These are phyloP conservation scores for Diarsia brunnea DNA, from an alignment of 2,888 invertebrate species.

Conservation along the genomic window DNA sequence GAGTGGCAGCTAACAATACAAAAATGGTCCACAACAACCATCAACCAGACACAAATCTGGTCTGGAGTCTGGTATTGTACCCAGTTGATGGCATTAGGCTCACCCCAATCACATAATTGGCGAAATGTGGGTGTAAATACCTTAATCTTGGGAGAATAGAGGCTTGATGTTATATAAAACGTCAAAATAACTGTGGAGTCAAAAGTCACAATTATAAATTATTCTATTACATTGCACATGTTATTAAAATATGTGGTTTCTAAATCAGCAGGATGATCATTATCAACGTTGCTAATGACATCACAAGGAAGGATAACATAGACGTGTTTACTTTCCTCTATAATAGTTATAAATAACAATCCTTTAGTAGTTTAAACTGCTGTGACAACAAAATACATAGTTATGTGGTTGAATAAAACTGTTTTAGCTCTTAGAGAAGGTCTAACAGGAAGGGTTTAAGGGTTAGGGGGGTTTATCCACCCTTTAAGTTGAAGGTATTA, in stretches of 20 bases:
- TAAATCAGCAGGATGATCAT: constrained; percentile 17
- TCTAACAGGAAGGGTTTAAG: too few relatives aligned
- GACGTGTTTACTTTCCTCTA: constrained; percentile 15
- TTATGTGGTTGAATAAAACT: background rate
- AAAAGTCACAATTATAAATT: background rate
- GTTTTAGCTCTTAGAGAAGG: too few relatives aligned
- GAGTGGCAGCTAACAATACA: too few relatives aligned
- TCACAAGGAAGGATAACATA: constrained; percentile 12
- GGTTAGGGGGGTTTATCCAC: too few relatives aligned
- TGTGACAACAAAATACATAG: background rate
- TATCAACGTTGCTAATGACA: background rate
- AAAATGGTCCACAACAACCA: too few relatives aligned
- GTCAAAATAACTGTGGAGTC: background rate
- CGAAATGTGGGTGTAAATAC: too few relatives aligned
- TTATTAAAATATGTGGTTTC: background rate
- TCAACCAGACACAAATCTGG: too few relatives aligned
- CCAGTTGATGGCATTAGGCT: too few relatives aligned
- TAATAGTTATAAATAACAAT: background rate
- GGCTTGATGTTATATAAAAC: background rate
- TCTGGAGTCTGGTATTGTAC: too few relatives aligned
- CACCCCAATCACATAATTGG: too few relatives aligned
- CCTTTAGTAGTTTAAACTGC: background rate
- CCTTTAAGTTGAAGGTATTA: too few relatives aligned
- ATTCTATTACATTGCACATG: background rate
- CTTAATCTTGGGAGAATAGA: too few relatives aligned